Base-by-base conservation (phyloP, 2,113 vertebrate species). In the Phrynosoma blainvillii region DNA sequence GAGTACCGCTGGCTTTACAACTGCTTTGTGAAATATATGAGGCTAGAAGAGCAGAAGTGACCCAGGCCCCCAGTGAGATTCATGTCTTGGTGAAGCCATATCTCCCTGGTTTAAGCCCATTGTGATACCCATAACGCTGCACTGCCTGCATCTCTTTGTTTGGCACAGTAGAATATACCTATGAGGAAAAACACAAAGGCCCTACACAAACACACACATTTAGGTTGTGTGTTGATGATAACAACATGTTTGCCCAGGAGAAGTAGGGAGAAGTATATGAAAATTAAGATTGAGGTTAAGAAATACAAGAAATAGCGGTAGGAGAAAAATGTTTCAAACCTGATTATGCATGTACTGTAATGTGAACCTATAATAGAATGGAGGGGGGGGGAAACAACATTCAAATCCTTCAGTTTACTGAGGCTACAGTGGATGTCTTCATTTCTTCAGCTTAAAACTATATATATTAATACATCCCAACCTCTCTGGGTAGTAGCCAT, bases 381-480 rank as follows among this genome's bases (percentile, higher is more conserved):
- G 59, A 18, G 18, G 14, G 4, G 47, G 47, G 42, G 30, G 27
- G 10, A 66, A 77, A 32, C 18, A 47, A 25, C 6, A 2, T 11
- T 73, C 13, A 32, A 47, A 65, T 13, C 21, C 23, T n/a, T 4
- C 56, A 30, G 54, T 40, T 74, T n/a, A 78, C 79, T 42, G 36
- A 90, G 32, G 18, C 27, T 84, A 84, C 88, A 81, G 75, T 18
- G 71, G 90, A 93, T 80, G 93, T 91, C 92, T 94, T 88, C 88
- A 90, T 94, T 96, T 90, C 90, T 93, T 80, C 93, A 90, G 92
- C 92, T 94, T 91, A 90, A 92, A 93, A 92, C 95, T 93, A 91
- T 92, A 88, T 93, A 93, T 88, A 87, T 93, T 94, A 92, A 95
- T 56, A n/a, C 27, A 91, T 94, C 83, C 1, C 42, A 66, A 2